Base-by-base conservation (phyloP, 2,797 vertebrate species). In the Muraenolepis orangiensis region DNA sequence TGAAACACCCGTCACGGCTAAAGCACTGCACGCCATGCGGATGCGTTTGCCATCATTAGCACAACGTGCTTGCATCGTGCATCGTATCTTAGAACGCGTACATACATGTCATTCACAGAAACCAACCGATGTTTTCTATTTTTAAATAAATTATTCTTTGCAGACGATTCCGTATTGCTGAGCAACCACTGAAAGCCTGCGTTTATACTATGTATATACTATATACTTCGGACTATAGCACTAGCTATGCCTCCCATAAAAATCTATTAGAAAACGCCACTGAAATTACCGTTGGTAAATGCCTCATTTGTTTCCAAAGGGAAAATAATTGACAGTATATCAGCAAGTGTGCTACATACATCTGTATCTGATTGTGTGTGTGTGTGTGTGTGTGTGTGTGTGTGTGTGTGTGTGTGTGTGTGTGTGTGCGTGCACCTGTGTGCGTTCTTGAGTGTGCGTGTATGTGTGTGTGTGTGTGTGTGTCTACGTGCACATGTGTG, bases 311-410 rank as follows among this genome's bases (percentile, higher is more conserved):
- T 23, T 29, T 20, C 30, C 4, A 18, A 66, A 42, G 61, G 28
- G 61, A n/a, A 34, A 32, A 61, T 18, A 64, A 42, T 68, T n/a
- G 31, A n/a, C 38, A 28, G 61, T 18, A 34, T 67, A 14, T 70
- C 1, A 36, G 38, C 34, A 38, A 79, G 70, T 67, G 5, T n/a
- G 72, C 70, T 1, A 14, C 71, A 79, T 74, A 73, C 72, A 69
- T 81, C 40, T 57, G 38, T 7, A 18, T 0, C 18, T 34, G 67
- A n/a, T n/a, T 26, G 36, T 14, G 23, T 66, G 64, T 46, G 46
- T 40, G 10, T 16, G 72, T 30, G 40, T 29, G 40, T 28, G 69
- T 40, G 69, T 29, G 32, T 72, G 70, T 26, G 73, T 73, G 69
- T 18, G 36, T 72, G 71, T 32, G 31, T 61, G 68, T 28, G n/a